Conservation (phyloP, 2,888 invertebrate genomes). For the Luffia ferchaultella region DNA sequence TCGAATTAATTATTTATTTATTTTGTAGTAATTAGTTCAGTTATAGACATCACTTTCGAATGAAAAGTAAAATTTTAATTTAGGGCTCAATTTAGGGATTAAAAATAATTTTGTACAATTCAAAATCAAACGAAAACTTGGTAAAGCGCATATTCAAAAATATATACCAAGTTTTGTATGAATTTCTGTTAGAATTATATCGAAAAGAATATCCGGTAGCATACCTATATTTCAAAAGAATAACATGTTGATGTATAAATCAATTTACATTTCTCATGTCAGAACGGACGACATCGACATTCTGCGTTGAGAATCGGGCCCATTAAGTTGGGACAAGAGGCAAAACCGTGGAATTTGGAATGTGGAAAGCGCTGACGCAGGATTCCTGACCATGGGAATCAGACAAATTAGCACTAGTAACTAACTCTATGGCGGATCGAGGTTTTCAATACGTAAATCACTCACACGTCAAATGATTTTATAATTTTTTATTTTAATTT, state of each 20-base stretch:
- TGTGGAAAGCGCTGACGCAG: constrained; percentile 1
- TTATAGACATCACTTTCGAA: too few relatives aligned
- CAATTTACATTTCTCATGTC: background rate
- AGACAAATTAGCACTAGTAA: background rate
- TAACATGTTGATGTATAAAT: too few relatives aligned
- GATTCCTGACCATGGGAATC: background rate
- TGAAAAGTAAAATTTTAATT: too few relatives aligned
- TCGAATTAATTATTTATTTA: too few relatives aligned
- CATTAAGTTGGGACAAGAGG: background rate
- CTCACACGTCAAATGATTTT: background rate
- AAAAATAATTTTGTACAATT: too few relatives aligned
- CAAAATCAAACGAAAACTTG: background rate
- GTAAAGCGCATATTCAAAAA: background rate
- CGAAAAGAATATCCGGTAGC: too few relatives aligned
- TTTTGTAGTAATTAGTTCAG: too few relatives aligned
- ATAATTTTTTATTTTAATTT: too few relatives aligned
- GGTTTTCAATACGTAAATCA: background rate
- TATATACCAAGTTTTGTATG: background rate
- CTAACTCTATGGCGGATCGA: background rate
- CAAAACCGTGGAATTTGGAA: background rate
- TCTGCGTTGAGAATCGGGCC: background rate
- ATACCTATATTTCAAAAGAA: too few relatives aligned
- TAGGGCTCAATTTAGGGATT: too few relatives aligned
- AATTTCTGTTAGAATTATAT: too few relatives aligned
- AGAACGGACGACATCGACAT: too few relatives aligned